Conservation (phyloP, 2,888 invertebrate species). For the Amiota minor region DNA sequence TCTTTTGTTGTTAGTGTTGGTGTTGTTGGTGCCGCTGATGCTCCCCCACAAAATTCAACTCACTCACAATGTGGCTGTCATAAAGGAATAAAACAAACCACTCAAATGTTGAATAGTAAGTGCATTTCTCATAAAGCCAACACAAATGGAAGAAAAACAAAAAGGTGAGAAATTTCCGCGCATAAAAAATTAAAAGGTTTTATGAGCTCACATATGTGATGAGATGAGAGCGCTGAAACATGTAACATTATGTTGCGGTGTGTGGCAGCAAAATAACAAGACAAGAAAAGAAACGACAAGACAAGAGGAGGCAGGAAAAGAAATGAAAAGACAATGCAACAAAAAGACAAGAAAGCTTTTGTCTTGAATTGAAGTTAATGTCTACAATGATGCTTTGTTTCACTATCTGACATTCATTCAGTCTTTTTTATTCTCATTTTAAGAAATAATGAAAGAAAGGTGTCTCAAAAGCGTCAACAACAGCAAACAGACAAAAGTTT, state of each 20-base stretch:
- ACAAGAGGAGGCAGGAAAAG: not conserved
- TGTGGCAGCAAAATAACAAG: not conserved
- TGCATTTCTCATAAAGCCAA: conserved; percentile 17
- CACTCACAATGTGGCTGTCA: not conserved
- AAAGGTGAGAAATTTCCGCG: not conserved
- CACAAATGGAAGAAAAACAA: conserved; percentile 4
- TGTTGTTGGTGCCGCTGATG: no score
- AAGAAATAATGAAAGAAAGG: not conserved
- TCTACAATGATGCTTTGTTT: no score
- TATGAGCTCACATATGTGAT: not conserved
- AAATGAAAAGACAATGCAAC: not conserved
- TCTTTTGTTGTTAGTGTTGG: no score
- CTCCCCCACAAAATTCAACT: no score
- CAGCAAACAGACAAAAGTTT: not conserved
- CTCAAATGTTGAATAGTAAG: conserved; percentile 22
- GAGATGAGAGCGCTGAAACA: not conserved
- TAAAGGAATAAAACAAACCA: conserved; percentile 27
- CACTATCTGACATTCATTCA: no score
- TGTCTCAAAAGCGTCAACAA: conserved; percentile 11
- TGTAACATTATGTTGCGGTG: not conserved
- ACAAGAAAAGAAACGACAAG: not conserved
- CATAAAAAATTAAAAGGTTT: conserved; percentile 9
- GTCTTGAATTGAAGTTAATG: not conserved
- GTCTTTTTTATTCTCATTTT: not conserved
- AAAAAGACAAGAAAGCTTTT: conserved; percentile 2